phyloP scores from a whole-genome alignment of 2,113 vertebrate genomes.

The Alethe diademata region DNA sequence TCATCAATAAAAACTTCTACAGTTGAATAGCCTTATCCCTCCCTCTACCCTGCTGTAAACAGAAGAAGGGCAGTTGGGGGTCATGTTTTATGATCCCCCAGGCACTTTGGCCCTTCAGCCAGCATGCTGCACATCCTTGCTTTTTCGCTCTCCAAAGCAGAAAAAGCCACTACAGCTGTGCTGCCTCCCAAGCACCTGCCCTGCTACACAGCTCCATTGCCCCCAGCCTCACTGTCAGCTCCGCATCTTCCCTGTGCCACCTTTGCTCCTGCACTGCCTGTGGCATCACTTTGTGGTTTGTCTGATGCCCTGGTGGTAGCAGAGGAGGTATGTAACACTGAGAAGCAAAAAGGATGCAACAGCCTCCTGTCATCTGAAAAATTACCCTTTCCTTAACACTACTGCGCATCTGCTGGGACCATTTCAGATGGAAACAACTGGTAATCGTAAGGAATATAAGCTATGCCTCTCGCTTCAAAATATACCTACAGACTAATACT shows the following conservation, averaged over 20 bases:
- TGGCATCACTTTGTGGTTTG: neutral
- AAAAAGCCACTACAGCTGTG: neutral
- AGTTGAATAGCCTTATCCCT: neutral
- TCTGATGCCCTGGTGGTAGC: neutral
- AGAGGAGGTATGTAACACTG: neutral
- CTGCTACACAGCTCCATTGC: neutral
- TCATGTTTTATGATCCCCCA: neutral
- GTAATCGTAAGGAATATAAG: neutral
- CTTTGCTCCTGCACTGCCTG: neutral
- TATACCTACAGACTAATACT: neutral
- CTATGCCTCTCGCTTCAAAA: neutral
- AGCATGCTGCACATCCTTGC: neutral
- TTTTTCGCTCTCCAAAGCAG: neutral
- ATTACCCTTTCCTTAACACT: neutral
- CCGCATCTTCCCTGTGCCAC: neutral
- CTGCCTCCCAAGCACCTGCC: neutral
- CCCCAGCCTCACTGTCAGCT: fast-evolving
- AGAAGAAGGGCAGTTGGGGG: neutral
- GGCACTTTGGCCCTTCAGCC: neutral
- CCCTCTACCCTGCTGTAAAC: neutral
- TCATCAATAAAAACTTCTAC: conserved; percentile 25
- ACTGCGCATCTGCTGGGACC: neutral
- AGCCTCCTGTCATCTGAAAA: neutral
- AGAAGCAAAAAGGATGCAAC: neutral
- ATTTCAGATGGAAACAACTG: neutral